phyloP scores from a whole-genome alignment of 2,888 invertebrate genomes.

The Odiellus spinosus region DNA sequence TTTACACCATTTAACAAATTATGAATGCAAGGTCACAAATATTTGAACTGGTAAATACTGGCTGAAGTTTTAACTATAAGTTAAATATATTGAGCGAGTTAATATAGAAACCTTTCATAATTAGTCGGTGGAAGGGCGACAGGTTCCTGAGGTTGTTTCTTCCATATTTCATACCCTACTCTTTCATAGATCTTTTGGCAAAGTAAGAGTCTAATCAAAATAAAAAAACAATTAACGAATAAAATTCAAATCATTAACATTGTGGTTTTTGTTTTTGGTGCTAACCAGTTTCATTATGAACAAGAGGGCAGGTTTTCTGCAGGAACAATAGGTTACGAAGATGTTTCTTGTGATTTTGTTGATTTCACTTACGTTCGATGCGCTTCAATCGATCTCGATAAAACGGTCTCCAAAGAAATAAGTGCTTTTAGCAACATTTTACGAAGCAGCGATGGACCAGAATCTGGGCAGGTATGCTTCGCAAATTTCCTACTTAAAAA shows the following conservation, averaged over 20 bases:
- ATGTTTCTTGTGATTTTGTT: constrained; percentile 94
- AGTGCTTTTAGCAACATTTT: constrained; percentile 38
- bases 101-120: constrained; percentile 1
- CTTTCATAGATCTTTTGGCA: constrained; percentile 75
- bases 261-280: not conserved
- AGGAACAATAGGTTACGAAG: constrained; percentile 85
- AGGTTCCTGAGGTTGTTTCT: constrained; percentile 79
- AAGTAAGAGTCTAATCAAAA: constrained; percentile 27
- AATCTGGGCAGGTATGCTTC: constrained; percentile 27
- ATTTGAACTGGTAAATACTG: constrained; percentile 31
- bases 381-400: constrained; percentile 47
- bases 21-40: constrained; percentile 34
- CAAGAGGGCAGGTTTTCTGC: constrained; percentile 88
- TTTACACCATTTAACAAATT: too few species aligned
- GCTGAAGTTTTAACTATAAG: constrained; percentile 1
- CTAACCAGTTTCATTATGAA: constrained; percentile 60
- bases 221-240: not conserved
- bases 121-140: constrained; percentile 55
- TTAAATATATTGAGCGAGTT: too few species aligned
- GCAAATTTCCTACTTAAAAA: not conserved
- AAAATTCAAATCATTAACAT: not conserved
- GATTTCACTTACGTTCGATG: constrained; percentile 95
- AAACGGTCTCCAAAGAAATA: constrained; percentile 45
- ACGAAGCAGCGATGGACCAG: constrained; percentile 25
- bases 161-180: constrained; percentile 82